Conservation (phyloP, 2,797 vertebrate species). For the Arctocebus calabarensis region DNA sequence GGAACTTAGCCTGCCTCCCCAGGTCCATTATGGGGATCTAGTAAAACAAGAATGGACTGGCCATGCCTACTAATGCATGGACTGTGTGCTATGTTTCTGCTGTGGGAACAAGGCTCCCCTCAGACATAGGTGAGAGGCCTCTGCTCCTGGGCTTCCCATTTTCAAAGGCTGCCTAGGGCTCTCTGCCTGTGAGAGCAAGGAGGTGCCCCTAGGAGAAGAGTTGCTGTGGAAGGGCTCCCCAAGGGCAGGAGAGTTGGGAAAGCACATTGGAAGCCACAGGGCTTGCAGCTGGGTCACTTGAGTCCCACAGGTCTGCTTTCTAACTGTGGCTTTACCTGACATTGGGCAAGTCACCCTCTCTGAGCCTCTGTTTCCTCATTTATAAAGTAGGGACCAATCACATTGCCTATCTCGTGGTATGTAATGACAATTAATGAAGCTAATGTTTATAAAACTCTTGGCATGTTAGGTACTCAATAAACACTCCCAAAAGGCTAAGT, state of each 20-base stretch:
- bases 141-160: neutral
- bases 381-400: neutral
- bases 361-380: constrained; percentile 5
- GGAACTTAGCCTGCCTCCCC: neutral
- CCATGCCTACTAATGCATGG: no score
- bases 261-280: neutral
- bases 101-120: neutral
- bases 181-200: neutral
- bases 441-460: neutral
- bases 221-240: neutral
- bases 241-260: neutral
- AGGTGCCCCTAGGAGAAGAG: neutral
- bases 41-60: neutral
- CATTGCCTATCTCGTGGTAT: neutral
- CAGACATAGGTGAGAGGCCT: neutral
- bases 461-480: neutral
- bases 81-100: neutral
- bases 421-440: neutral
- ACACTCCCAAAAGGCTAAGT: neutral
- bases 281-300: neutral
- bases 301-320: neutral
- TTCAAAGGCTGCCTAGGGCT: neutral
- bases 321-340: neutral
- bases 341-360: neutral
- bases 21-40: neutral